Conservation (phyloP, 2,113 vertebrate species). For the Vimba vimba region DNA sequence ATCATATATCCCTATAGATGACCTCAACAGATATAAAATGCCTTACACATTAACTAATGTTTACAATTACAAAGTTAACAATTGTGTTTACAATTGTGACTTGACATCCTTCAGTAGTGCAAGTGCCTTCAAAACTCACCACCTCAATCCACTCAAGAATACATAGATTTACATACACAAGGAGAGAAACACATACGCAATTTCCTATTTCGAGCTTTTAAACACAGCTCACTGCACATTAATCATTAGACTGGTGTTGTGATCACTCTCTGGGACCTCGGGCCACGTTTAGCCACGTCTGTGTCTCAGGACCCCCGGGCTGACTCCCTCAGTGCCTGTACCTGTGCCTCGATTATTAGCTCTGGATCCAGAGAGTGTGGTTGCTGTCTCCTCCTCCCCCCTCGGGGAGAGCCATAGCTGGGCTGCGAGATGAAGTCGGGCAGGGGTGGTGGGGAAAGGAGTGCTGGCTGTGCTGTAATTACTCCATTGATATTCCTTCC, state of each 20-base stretch:
- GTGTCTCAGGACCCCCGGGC: constrained; percentile 93
- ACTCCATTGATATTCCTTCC: constrained; percentile 99
- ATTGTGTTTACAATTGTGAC: background rate
- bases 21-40: background rate
- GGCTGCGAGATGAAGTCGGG: constrained; percentile 95
- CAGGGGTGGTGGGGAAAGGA: constrained; percentile 69
- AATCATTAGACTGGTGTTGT: constrained; percentile 96
- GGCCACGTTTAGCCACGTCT: constrained; percentile 95
- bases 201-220: constrained; percentile 58
- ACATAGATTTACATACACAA: background rate
- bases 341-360: constrained; percentile 98
- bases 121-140: background rate
- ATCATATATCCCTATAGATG: background rate
- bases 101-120: background rate
- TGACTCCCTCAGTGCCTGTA: constrained; percentile 89
- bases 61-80: background rate
- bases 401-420: constrained; percentile 78
- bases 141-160: background rate
- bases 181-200: constrained; percentile 52
- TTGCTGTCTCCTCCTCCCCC: constrained; percentile 87
- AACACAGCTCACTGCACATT: constrained; percentile 82
- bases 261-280: constrained; percentile 86
- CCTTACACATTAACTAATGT: background rate
- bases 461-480: constrained; percentile 88
- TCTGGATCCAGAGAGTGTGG: constrained; percentile 94